These are phyloP conservation scores for Diacarnus erythraeanus DNA, from an alignment of 37 sponge, comb jelly and placozoan genomes.

Conservation along the genomic window DNA sequence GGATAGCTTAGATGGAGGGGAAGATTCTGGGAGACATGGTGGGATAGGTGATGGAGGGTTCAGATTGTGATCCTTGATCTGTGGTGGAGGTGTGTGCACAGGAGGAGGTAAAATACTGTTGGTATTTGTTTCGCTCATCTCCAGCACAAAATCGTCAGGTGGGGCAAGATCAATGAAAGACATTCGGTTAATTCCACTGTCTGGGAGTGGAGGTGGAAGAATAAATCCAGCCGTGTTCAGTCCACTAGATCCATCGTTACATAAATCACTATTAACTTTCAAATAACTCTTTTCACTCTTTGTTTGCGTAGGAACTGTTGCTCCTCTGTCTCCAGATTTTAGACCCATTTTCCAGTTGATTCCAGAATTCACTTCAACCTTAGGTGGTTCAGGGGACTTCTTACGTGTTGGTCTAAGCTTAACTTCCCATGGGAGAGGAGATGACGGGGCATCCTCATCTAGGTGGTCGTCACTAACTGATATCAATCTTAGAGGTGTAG, in stretches of 20 bases:
- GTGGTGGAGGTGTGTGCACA: neutral
- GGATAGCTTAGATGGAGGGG: constrained; percentile 15
- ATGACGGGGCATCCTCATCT: neutral
- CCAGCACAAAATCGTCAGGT: constrained; percentile 15
- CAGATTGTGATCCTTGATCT: neutral
- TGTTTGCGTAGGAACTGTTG: neutral
- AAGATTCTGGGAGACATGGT: constrained; percentile 16
- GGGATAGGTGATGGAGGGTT: constrained; percentile 34
- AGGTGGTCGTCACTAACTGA: neutral
- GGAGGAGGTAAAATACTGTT: constrained; percentile 6
- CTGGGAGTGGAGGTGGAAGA: constrained; percentile 36
- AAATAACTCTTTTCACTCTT: neutral
- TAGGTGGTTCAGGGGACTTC: neutral
- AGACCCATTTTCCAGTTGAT: constrained; percentile 26
- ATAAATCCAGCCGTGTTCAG: neutral
- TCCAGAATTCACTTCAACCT: neutral
- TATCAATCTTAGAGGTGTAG: no score
- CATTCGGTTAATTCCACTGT: neutral
- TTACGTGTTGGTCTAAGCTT: neutral
- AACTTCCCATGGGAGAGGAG: constrained; percentile 9
- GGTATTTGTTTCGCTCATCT: neutral
- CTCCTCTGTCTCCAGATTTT: constrained; percentile 4
- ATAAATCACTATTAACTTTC: neutral
- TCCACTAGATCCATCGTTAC: neutral
- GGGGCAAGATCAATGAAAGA: constrained; percentile 28